Evolutionary conservation across 2,888 invertebrate genomes (phyloP).

Genomic region (Eulithis prunata): DNA sequence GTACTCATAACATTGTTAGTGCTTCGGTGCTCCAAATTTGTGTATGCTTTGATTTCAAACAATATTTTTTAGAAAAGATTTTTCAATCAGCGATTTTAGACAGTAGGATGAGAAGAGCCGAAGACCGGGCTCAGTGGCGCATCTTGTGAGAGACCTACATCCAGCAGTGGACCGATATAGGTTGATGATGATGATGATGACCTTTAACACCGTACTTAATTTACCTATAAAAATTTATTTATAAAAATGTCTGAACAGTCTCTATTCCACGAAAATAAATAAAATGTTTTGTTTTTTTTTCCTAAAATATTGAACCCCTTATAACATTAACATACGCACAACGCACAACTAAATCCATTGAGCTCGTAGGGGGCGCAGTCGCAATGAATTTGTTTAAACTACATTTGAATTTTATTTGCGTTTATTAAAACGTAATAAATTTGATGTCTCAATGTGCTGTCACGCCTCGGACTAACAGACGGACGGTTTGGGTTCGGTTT

Average conservation of each 20-base stretch:
- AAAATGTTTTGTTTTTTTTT: background rate
- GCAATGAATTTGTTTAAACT: conserved; percentile 40
- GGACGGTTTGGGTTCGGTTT: conserved; percentile 41
- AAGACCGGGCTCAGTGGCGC: too few relatives aligned
- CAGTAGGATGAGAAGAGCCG: too few relatives aligned
- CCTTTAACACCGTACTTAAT: too few relatives aligned
- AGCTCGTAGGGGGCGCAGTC: conserved; percentile 31
- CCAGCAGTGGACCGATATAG: too few relatives aligned
- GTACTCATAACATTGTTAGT: conserved; percentile 34
- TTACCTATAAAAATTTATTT: too few relatives aligned
- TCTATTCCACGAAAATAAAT: too few relatives aligned
- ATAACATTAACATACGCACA: conserved; percentile 31
- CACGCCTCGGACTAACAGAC: conserved; percentile 32
- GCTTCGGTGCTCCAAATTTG: conserved; percentile 18
- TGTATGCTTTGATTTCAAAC: conserved; percentile 29
- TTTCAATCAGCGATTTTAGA: background rate
- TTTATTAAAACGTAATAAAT: conserved; percentile 73
- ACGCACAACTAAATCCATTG: conserved; percentile 37
- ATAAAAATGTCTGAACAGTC: too few relatives aligned
- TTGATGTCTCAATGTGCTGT: conserved; percentile 60
- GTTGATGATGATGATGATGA: too few relatives aligned
- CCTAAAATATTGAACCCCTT: conserved; percentile 12
- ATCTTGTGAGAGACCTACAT: too few relatives aligned
- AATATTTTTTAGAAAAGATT: background rate
- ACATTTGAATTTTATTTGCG: conserved; percentile 73